Percentiles rank a stretch among this genome's conserved stretches.
These are phyloP conservation scores for Indri indri DNA, from an alignment of 2,113 vertebrate species.

Conservation along the genomic window DNA sequence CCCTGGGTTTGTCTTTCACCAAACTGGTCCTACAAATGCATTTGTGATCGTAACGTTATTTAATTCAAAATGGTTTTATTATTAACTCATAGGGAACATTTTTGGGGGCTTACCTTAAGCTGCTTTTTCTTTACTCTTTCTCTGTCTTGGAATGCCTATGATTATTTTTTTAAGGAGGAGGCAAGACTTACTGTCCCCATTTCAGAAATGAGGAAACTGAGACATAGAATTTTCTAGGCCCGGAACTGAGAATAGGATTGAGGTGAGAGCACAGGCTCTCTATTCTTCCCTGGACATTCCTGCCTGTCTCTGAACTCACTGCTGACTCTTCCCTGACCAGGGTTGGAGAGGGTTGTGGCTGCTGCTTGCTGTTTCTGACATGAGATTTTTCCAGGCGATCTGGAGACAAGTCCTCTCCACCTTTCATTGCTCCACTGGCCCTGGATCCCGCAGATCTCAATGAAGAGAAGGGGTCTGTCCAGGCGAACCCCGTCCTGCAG, in stretches of 20 bases:
- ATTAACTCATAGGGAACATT: not conserved
- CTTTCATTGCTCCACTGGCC: constrained; percentile 84
- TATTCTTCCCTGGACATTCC: not conserved
- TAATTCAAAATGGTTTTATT: not conserved
- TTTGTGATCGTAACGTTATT: not conserved
- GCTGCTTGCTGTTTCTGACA: constrained; percentile 37
- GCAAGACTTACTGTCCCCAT: not conserved
- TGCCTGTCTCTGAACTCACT: not conserved
- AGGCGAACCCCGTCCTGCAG: constrained; percentile 28
- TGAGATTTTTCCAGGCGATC: constrained; percentile 87
- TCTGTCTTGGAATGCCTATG: not conserved
- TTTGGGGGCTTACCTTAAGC: not conserved
- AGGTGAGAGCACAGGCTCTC: not conserved
- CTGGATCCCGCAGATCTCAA: constrained; percentile 64
- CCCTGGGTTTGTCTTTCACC: not conserved
- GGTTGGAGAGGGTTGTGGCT: not conserved
- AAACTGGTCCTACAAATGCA: not conserved
- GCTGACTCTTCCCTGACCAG: not conserved
- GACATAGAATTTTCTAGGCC: not conserved
- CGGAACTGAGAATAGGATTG: not conserved
- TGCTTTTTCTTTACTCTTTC: constrained; percentile 5
- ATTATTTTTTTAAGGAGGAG: constrained; percentile 14
- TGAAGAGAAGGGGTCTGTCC: constrained; percentile 61
- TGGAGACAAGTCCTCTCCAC: constrained; percentile 93
- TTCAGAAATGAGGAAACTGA: constrained; percentile 44